Evolutionary conservation across 2,888 invertebrate species (phyloP).

Genomic region (Rotaria sp.): DNA sequence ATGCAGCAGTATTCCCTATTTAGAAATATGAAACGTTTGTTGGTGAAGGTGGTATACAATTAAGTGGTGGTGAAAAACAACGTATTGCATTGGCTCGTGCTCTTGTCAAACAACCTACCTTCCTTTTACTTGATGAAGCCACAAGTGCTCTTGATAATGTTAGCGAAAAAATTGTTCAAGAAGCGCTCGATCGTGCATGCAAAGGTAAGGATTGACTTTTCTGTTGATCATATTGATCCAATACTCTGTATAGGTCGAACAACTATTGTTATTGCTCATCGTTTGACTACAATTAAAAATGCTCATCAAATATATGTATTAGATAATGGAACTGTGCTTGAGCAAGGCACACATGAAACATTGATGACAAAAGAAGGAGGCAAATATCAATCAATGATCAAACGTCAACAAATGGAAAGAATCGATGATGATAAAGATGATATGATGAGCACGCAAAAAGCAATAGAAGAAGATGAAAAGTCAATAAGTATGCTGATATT

Average conservation of each 20-base stretch:
- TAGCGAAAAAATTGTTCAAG: conserved; percentile 66
- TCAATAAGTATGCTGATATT: too few species aligned
- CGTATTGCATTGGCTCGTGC: too few species aligned
- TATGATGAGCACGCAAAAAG: too few species aligned
- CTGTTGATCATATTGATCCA: too few species aligned
- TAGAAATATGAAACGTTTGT: too few species aligned
- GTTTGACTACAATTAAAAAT: not conserved
- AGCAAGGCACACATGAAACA: conserved; percentile 31
- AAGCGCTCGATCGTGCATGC: conserved; percentile 1
- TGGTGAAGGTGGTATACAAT: too few species aligned
- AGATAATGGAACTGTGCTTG: conserved; percentile 32
- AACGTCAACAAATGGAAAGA: not conserved
- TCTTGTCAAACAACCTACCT: too few species aligned
- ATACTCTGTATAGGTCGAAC: conserved; percentile 15
- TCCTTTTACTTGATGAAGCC: too few species aligned
- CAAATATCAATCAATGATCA: not conserved
- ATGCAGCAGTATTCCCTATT: not conserved
- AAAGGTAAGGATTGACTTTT: too few species aligned
- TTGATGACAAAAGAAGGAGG: conserved; percentile 32
- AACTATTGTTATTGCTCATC: conserved; percentile 36
- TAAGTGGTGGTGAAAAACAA: too few species aligned
- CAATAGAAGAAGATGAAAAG: too few species aligned
- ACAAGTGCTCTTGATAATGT: conserved; percentile 86
- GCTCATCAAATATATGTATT: conserved; percentile 36
- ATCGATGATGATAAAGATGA: not conserved